Evolutionary conservation across 2,113 vertebrate genomes (phyloP), one percentile per base, ranked within the genome.

Genomic region (Callipepla squamata): DNA sequence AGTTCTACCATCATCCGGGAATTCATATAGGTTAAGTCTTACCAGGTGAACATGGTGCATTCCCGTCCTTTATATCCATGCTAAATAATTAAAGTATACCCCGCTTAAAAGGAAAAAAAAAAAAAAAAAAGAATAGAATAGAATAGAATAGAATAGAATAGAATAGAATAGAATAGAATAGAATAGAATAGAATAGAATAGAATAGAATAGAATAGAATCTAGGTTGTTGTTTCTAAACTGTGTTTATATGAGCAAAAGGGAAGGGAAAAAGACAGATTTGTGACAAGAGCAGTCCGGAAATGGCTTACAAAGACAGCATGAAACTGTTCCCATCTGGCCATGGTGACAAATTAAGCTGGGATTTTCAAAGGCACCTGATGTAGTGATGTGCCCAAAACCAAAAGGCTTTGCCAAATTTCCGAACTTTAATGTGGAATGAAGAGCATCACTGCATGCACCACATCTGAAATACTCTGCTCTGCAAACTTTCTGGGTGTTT

Each of bases 301-400:
- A 77, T 51, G 26, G 25, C 10, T 72, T 79, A 51, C 12, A 77
- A 73, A 90, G 36, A 40, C 21, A 85, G 45, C 22, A 87, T 75
- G 74, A 87, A 93, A 61, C 30, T 48, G 9, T 55, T 89, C 44
- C 95, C 65, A 40, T 89, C 58, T 87, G 82, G 67, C 77, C 48
- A 17, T 38, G 57, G 44, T 67, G 87, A 28, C 13, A 23, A 59
- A 80, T 84, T 76, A 90, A 55, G 23, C 81, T 62, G 38, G 18
- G 42, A 69, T 66, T 94, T 94, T 84, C 92, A 79, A 88, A 61
- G 66, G 55, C 74, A 92, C 81, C 87, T 92, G 55, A 80, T 79
- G 25, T 25, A 82, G 25, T 13, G 13, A 69, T 28, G 21, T 55
- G 16, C n/a, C 32, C 5, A 8, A 89, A 73, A 19, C 66, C 92